Evolutionary conservation across 2,113 vertebrate genomes (phyloP).

Genomic region (Nycticorax nycticorax): DNA sequence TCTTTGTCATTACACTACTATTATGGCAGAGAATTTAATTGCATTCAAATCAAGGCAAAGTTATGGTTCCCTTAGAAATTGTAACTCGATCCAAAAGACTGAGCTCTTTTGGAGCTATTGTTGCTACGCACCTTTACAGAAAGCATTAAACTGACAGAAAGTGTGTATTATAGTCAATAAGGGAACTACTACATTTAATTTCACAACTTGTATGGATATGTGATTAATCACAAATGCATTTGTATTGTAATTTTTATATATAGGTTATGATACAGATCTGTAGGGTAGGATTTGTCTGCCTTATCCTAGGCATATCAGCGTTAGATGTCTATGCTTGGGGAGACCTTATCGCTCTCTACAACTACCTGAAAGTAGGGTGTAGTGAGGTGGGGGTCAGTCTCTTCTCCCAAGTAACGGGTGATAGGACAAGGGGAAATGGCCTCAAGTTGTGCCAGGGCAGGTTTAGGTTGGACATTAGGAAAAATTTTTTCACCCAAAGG

Average conservation of each 20-base stretch:
- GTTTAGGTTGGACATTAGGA: too few relatives aligned
- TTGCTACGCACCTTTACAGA: background rate
- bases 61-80: slow-evolving; percentile 30
- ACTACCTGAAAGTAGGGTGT: too few relatives aligned
- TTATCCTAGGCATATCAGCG: background rate
- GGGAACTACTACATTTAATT: background rate
- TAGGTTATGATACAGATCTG: background rate
- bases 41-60: slow-evolving; percentile 1
- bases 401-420: too few relatives aligned
- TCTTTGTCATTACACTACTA: background rate
- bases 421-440: too few relatives aligned
- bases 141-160: background rate
- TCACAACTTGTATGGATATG: background rate
- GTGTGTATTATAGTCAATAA: background rate
- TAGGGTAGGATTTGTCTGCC: background rate
- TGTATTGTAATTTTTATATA: background rate
- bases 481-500: too few relatives aligned
- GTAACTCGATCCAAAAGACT: background rate
- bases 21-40: slow-evolving; percentile 22
- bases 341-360: too few relatives aligned
- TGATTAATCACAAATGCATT: background rate
- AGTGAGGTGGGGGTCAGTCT: too few relatives aligned
- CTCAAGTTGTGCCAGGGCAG: too few relatives aligned
- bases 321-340: background rate
- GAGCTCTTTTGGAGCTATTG: background rate